Base-by-base conservation (phyloP, 2,113 vertebrate genomes). In the Tauraco erythrolophus region DNA sequence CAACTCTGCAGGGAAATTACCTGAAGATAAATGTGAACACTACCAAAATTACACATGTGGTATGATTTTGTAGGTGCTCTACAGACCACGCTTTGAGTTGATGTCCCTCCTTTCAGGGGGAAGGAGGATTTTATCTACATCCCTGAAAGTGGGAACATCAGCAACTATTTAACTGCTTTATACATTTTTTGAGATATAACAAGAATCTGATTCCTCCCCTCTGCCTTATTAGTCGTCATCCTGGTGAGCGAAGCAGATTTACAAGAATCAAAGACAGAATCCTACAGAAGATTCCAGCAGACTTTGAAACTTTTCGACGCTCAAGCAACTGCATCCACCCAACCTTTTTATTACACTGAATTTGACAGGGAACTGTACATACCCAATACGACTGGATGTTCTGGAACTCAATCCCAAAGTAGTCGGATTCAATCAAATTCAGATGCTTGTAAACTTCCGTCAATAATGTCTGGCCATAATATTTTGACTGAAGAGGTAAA, bases 341-440 rank as follows among this genome's bases (percentile, higher is more conserved):
- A 87, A 22, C 5, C 3, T 57, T 75, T 80, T 81, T 11, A 75
- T 24, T 10, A 12, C 0, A 43, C 7, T 1, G 1, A 27, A 51
- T 80, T 46, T 8, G 1, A 33, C 51, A 60, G 79, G 30, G 80
- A 77, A 43, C 6, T 54, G 56, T 94, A 99, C 99, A 2, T 98
- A 99, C 99, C 99, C 99, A 99, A 80, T 96, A 98, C 83, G 99
- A 98, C 92, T 98, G 99, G 88, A 97, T 94, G 78, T 99, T 99
- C 95, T 99, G 99, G 95, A 99, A 99, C 98, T 99, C 99, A 57
- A 99, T 98, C 75, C 99, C 99, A 92, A 99, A 99, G 98, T 99
- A 99, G 98, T 99, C 99, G 0, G 98, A 99, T 93, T 99, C 99
- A 21, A 99, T 98, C 97, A 99, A 98, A 97, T 99, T 99, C 95